Conservation (phyloP, 1,140 invertebrate genomes). For the Protaetia brevitarsis region DNA sequence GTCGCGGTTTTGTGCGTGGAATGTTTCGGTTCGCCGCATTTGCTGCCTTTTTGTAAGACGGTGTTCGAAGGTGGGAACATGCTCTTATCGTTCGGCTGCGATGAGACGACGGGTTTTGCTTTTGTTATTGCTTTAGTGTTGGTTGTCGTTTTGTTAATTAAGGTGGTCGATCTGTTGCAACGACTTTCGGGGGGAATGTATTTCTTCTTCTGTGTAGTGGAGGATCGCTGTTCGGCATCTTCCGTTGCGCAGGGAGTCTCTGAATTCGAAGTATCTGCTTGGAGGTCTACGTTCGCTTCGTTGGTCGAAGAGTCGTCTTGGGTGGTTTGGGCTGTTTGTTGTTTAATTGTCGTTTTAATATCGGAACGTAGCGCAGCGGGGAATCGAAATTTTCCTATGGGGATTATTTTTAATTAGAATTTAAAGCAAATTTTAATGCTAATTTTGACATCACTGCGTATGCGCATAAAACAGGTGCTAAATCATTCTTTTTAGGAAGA, state of each 20-base stretch:
- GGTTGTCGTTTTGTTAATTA: not conserved
- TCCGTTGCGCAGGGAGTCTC: conserved; percentile 55
- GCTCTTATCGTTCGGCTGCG: conserved; percentile 24
- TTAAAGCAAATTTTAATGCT: no score
- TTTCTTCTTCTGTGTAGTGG: not conserved
- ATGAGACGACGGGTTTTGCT: not conserved
- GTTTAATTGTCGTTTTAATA: conserved; percentile 16
- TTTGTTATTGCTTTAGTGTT: not conserved
- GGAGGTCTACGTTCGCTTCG: not conserved
- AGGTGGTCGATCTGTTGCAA: not conserved
- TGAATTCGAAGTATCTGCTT: not conserved
- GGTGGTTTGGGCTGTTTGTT: not conserved
- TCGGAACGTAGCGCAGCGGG: conserved; percentile 21
- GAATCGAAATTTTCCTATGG: conserved; percentile 28
- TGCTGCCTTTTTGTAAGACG: conserved; percentile 48
- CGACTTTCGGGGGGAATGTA: not conserved
- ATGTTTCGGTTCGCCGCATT: not conserved
- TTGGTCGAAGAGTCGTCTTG: not conserved
- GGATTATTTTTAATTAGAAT: not conserved
- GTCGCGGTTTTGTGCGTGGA: not conserved
- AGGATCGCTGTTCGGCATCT: conserved; percentile 53
- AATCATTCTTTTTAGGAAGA: no score
- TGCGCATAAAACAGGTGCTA: no score
- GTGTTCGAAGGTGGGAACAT: conserved; percentile 57
- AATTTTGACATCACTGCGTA: no score